Evolutionary conservation across 2,113 vertebrate genomes (phyloP).

Genomic region (Mixornis gularis): DNA sequence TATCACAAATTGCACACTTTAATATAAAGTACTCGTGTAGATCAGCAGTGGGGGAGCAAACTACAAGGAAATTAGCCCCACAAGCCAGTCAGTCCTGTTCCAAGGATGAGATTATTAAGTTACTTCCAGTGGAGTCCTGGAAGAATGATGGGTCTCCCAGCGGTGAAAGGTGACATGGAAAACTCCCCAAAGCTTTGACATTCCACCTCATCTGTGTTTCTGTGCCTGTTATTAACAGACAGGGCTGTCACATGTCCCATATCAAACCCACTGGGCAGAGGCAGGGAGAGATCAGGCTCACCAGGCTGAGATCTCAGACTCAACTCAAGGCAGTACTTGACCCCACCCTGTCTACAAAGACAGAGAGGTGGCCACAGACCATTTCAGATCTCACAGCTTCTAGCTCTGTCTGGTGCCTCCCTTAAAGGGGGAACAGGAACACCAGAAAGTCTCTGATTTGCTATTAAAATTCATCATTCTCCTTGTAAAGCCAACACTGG

Average conservation of each 20-base stretch:
- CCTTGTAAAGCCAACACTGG: neutral
- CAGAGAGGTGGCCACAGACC: neutral
- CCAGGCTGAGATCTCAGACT: neutral
- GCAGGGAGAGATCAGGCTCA: neutral
- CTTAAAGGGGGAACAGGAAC: neutral
- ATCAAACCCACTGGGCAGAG: neutral
- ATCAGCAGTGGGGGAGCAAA: neutral
- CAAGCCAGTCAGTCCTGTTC: neutral
- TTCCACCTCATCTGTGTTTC: neutral
- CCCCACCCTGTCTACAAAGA: neutral
- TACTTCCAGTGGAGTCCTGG: neutral
- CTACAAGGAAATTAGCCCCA: neutral
- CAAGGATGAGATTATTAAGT: neutral
- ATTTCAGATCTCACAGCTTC: neutral
- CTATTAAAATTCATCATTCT: slow-evolving; percentile 20
- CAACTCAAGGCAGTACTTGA: neutral
- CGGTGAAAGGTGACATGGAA: neutral
- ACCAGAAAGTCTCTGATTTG: neutral
- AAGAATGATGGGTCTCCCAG: neutral
- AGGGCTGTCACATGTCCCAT: neutral
- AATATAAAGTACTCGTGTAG: neutral
- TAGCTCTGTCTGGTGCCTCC: neutral
- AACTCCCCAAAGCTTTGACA: neutral
- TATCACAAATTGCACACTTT: neutral
- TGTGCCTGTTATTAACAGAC: neutral